Evolutionary conservation across 2,888 invertebrate species (phyloP), one percentile per base, ranked within the genome.

Genomic region (Nymphalis urticae): DNA sequence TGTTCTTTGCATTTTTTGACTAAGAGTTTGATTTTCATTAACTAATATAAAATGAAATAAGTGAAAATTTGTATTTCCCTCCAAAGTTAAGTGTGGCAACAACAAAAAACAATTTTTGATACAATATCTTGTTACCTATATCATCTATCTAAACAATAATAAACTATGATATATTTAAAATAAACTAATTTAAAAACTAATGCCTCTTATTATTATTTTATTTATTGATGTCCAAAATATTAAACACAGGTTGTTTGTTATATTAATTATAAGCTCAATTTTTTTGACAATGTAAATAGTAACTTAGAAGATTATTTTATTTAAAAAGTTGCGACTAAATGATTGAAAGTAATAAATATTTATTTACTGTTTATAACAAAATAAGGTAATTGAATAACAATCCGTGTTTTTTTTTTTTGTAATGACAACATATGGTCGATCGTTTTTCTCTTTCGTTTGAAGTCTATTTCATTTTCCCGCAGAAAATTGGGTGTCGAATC

Each of bases 401-500:
- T 42, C 10, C 10, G 21, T 72, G 72, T 72, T 78, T 80, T 81
- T 72, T 78, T 80, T 81, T 85, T 88, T 83, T 75, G 71, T 65
- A 78, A 77, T 89, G 87, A 81, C 88, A 92, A 90, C 89, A 88
- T 86, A 84, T 58, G 42, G 64, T 74, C 74, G 75, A 83, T 85
- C 81, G 79, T 84, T 83, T 85, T 84, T 91, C 91, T 90, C 91
- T 91, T 89, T 92, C 91, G 78, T 88, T 88, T 84, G 81, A 86
- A 77, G 85, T 83, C 89, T 88, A 80, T 92, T 92, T 92, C 93
- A 91, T 87, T 88, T 92, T 90, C 91, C 92, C 92, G 92, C 93
- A 93, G 93, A 92, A 93, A 93, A 92, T 92, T 92, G 93, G 93
- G 93, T 93, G 93, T 93, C 92, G 93, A 92, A 92, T 90, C 91